Evolutionary conservation across 2,797 vertebrate species (phyloP).

Genomic region (Clarias platycephalus): DNA sequence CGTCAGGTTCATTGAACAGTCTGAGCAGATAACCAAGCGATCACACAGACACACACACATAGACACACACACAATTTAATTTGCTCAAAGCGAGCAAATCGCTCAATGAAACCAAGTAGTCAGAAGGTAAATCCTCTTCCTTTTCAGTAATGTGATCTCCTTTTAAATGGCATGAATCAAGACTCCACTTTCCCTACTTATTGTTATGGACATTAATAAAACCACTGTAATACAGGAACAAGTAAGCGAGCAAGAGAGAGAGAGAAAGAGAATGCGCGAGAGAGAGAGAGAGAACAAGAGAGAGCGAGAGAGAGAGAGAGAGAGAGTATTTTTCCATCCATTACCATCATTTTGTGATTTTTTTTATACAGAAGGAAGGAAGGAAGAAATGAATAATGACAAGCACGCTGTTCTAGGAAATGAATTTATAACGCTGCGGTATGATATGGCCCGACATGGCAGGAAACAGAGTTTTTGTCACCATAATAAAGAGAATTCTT

Average conservation of each 20-base stretch:
- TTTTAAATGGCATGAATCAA: constrained; percentile 41
- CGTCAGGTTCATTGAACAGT: constrained; percentile 57
- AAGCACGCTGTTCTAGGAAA: neutral
- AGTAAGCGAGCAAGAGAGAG: neutral
- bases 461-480: neutral
- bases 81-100: constrained; percentile 50
- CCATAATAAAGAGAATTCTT: neutral
- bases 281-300: neutral
- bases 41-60: constrained; percentile 56
- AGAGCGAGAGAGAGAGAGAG: neutral
- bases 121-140: constrained; percentile 29
- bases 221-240: neutral
- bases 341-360: constrained; percentile 22
- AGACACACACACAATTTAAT: constrained; percentile 55
- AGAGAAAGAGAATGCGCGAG: constrained; percentile 11
- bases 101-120: constrained; percentile 35
- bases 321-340: constrained; percentile 31
- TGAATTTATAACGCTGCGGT: neutral
- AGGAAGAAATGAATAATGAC: constrained; percentile 6
- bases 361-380: constrained; percentile 16
- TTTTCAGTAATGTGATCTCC: constrained; percentile 39
- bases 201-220: constrained; percentile 34
- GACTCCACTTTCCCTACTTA: constrained; percentile 23
- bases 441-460: neutral
- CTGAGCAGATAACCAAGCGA: constrained; percentile 56